phyloP scores from a whole-genome alignment of 1,140 invertebrate genomes.

The Macrosteles quadrilineatus region DNA sequence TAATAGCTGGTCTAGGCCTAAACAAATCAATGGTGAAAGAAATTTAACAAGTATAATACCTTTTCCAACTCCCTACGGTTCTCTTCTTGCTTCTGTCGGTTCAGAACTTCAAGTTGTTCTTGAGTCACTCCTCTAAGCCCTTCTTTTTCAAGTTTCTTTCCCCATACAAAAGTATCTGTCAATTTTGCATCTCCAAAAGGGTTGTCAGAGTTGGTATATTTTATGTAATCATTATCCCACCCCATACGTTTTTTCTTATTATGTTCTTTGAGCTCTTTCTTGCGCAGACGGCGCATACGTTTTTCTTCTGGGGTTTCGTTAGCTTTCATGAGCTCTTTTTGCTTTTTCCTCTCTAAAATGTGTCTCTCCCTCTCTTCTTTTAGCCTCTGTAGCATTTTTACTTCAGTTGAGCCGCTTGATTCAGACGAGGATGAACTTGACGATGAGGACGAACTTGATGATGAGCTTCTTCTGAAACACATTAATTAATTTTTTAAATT shows the following conservation, averaged over 20 bases:
- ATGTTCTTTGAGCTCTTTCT: conserved; percentile 91
- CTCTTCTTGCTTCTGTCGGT: conserved; percentile 86
- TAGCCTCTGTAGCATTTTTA: conserved; percentile 69
- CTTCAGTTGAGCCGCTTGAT: background rate
- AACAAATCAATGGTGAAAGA: no score
- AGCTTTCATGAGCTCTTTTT: conserved; percentile 85
- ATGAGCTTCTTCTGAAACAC: no score
- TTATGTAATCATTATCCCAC: conserved; percentile 94
- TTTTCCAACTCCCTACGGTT: conserved; percentile 88
- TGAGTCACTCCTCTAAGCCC: conserved; percentile 76
- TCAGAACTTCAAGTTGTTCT: conserved; percentile 84
- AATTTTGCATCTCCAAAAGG: conserved; percentile 97
- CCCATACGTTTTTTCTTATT: conserved; percentile 89
- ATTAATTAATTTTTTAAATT: no score
- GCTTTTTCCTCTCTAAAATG: conserved; percentile 64
- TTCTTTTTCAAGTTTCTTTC: conserved; percentile 95
- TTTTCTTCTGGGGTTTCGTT: conserved; percentile 96
- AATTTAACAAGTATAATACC: no score
- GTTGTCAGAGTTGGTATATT: conserved; percentile 98
- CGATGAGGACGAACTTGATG: no score
- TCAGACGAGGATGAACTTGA: no score
- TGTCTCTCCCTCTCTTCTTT: conserved; percentile 68
- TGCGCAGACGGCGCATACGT: conserved; percentile 76
- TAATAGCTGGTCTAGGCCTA: no score
- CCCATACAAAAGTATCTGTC: conserved; percentile 93